These are phyloP conservation scores for Aphelenchoides bicaudatus DNA, from an alignment of 2,888 invertebrate genomes.

Conservation along the genomic window DNA sequence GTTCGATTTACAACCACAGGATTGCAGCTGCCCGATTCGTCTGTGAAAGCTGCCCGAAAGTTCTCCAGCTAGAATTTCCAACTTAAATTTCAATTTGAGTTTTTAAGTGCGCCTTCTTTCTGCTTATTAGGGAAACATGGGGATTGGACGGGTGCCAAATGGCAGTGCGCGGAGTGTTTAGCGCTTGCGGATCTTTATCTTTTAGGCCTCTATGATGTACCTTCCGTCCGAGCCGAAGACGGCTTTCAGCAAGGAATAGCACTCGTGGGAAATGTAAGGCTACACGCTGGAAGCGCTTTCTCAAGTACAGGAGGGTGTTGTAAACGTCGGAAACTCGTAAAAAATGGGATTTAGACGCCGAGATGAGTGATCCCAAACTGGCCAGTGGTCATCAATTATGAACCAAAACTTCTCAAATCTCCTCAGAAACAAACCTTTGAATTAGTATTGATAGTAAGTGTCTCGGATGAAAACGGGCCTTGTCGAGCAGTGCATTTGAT, in stretches of 20 bases:
- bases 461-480: slow-evolving; percentile 6
- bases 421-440: slow-evolving; percentile 30
- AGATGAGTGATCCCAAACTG: too few species aligned
- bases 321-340: too few species aligned
- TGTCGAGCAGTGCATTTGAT: slow-evolving; percentile 3
- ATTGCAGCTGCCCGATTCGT: slow-evolving; percentile 65
- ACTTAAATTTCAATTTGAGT: background rate
- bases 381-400: background rate
- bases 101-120: background rate
- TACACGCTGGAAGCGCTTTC: too few species aligned
- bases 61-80: slow-evolving; percentile 40
- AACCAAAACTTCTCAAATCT: background rate
- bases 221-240: too few species aligned
- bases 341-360: too few species aligned
- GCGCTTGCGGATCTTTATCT: slow-evolving; percentile 5
- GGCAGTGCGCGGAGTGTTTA: background rate
- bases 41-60: slow-evolving; percentile 37
- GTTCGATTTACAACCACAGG: slow-evolving; percentile 93
- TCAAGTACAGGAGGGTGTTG: background rate
- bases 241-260: too few species aligned
- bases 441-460: slow-evolving; percentile 26
- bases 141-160: background rate
- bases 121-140: background rate
- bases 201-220: background rate
- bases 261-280: slow-evolving; percentile 17